Conservation (phyloP, 2,113 vertebrate genomes). For the Ciconia maguari region DNA sequence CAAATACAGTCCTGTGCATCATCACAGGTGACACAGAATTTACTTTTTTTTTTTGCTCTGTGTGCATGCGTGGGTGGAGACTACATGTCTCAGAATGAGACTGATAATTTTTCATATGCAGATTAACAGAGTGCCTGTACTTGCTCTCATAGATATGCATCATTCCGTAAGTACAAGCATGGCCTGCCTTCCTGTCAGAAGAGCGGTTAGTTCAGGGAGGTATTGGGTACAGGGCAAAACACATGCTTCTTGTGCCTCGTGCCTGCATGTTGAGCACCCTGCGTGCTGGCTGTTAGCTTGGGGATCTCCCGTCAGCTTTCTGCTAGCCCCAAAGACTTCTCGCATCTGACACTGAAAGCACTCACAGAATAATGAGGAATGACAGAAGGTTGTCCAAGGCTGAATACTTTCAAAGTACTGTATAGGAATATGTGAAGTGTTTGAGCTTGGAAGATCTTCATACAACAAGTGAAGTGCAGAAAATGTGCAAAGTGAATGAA, state of each 20-base stretch:
- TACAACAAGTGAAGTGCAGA: neutral
- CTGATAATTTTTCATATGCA: neutral
- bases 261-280: too few species aligned
- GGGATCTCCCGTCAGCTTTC: neutral
- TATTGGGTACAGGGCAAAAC: accelerated
- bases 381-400: too few species aligned
- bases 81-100: neutral
- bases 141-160: neutral
- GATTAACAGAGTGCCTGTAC: neutral
- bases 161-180: accelerated
- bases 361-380: too few species aligned
- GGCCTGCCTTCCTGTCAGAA: neutral
- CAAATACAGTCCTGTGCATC: neutral
- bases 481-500: neutral
- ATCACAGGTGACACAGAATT: neutral
- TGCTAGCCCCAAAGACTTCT: neutral
- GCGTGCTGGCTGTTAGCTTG: accelerated
- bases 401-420: neutral
- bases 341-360: accelerated
- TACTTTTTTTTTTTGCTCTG: too few species aligned
- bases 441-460: neutral
- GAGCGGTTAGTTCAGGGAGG: accelerated
- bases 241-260: accelerated
- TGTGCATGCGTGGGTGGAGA: neutral
- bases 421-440: neutral